A percentile compares a stretch with the other conserved stretches of the same genome.
phyloP scores from a whole-genome alignment of 2,113 vertebrate species.

The Poecile atricapillus region DNA sequence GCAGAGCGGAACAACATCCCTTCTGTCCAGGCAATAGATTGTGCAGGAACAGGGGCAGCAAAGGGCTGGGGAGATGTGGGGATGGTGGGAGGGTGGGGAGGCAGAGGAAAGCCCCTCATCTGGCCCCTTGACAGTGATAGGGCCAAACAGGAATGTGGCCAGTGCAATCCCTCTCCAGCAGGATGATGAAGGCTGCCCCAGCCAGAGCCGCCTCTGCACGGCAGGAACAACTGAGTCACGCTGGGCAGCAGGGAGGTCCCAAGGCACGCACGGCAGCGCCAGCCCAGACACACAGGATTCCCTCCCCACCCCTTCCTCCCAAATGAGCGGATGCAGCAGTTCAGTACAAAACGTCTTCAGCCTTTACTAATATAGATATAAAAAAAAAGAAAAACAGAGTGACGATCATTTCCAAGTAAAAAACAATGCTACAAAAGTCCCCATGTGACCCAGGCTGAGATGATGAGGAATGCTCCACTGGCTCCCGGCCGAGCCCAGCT shows the following conservation, averaged over 20 bases:
- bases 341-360: constrained; percentile 60
- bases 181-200: background rate
- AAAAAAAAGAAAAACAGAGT: background rate
- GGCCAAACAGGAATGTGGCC: accelerated
- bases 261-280: background rate
- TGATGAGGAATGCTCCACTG: constrained; percentile 21
- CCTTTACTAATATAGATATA: constrained; percentile 63
- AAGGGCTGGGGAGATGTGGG: background rate
- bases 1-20: background rate
- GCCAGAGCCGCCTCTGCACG: accelerated
- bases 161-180: background rate
- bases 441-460: constrained; percentile 34
- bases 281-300: background rate
- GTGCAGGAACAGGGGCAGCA: background rate
- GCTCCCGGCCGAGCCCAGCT: background rate
- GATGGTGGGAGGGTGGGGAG: background rate
- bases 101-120: background rate
- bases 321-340: background rate
- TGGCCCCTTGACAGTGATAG: background rate
- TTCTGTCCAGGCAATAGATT: background rate
- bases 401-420: constrained; percentile 27
- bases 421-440: constrained; percentile 30
- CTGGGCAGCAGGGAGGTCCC: background rate
- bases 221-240: constrained; percentile 25
- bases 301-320: constrained; percentile 44